phyloP scores from a whole-genome alignment of 1,140 invertebrate genomes.

The Steinernema feltiae region DNA sequence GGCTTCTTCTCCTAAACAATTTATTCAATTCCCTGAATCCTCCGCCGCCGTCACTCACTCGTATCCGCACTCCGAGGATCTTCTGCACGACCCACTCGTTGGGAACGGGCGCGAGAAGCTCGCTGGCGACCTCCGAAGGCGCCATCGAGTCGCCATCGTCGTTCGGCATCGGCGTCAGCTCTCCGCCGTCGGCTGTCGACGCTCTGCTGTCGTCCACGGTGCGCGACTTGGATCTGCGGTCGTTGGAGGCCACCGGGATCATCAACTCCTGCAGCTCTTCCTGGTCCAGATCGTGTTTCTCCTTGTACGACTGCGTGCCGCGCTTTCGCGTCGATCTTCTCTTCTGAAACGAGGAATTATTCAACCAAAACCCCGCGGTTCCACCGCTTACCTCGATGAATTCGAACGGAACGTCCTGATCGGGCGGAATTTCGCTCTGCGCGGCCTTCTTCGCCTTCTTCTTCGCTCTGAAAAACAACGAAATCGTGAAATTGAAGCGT shows the following conservation, averaged over 20 bases:
- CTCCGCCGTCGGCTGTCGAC: neutral
- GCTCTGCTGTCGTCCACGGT: neutral
- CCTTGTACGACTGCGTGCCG: neutral
- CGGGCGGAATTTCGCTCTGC: neutral
- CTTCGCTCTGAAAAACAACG: conserved; percentile 29
- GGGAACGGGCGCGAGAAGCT: neutral
- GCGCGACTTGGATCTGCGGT: neutral
- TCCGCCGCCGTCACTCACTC: conserved; percentile 17
- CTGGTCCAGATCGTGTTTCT: neutral
- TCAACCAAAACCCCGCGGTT: neutral
- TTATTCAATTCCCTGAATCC: neutral
- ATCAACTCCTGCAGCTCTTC: neutral
- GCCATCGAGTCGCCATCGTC: conserved; percentile 3
- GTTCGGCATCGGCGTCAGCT: conserved; percentile 1
- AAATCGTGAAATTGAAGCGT: conserved; percentile 15
- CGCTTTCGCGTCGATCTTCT: neutral
- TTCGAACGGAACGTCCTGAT: neutral
- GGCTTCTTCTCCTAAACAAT: conserved; percentile 64
- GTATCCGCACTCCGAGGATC: conserved; percentile 39
- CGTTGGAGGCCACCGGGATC: neutral
- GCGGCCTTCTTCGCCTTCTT: conserved; percentile 21
- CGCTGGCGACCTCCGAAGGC: neutral
- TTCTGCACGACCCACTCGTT: conserved; percentile 42
- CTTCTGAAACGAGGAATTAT: neutral
- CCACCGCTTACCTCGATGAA: neutral